Conservation (phyloP, 2,888 invertebrate genomes). For the Anthophora plumipes region DNA sequence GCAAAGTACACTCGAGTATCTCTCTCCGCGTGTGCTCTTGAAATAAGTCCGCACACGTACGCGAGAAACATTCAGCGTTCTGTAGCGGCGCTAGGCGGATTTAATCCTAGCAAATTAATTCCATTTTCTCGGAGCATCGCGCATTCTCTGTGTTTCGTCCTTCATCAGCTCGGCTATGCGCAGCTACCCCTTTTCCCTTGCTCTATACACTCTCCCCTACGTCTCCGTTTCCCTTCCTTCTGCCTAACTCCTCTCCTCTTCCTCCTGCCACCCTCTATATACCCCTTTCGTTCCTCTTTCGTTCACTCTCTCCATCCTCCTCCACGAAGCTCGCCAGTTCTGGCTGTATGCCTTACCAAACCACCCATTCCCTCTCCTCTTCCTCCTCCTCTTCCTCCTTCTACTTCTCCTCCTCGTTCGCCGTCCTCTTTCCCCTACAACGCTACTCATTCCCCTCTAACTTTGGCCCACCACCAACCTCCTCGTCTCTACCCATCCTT, state of each 20-base stretch:
- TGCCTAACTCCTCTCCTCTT: background rate
- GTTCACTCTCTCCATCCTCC: slow-evolving; percentile 16
- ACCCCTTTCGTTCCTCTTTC: slow-evolving; percentile 32
- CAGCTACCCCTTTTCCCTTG: slow-evolving; percentile 67
- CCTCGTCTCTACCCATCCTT: slow-evolving; percentile 5
- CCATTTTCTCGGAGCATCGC: slow-evolving; percentile 84
- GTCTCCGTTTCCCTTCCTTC: slow-evolving; percentile 33
- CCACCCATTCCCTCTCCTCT: slow-evolving; percentile 27
- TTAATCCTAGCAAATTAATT: slow-evolving; percentile 84
- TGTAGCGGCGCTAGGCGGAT: slow-evolving; percentile 79
- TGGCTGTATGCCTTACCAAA: slow-evolving; percentile 63
- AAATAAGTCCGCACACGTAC: slow-evolving; percentile 76
- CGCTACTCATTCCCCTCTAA: slow-evolving; percentile 17
- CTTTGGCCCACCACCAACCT: slow-evolving; percentile 21
- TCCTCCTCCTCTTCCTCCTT: slow-evolving; percentile 38
- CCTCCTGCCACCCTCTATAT: slow-evolving; percentile 10
- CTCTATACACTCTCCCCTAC: slow-evolving; percentile 39
- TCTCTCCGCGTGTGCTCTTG: slow-evolving; percentile 58
- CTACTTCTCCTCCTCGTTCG: slow-evolving; percentile 10
- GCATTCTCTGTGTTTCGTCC: slow-evolving; percentile 84
- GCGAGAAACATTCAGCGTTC: slow-evolving; percentile 78
- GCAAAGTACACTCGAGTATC: slow-evolving; percentile 47
- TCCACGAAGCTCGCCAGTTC: slow-evolving; percentile 29
- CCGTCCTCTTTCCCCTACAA: slow-evolving; percentile 33
- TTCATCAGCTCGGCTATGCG: slow-evolving; percentile 82